Base-by-base conservation (phyloP, 2,888 invertebrate species). In the Heliconius ethilla region DNA sequence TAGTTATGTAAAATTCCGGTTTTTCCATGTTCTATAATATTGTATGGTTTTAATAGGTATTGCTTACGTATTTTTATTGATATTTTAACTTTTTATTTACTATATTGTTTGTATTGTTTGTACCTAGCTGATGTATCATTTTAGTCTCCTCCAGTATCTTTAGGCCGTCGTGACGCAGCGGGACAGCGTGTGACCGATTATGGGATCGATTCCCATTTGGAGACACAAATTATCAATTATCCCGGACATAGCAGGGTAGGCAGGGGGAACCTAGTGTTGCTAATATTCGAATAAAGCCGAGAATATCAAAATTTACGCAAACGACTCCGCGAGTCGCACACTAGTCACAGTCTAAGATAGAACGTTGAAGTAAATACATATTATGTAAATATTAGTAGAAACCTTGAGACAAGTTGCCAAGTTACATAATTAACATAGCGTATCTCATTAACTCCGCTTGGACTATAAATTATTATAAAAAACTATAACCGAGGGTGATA, bases 351-450 rank as follows among this genome's bases (percentile, higher is more conserved):
- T 37, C 40, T 45, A 18, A 69, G 69, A 69, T 40, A 69, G 25
- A 69, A 40, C 40, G 25, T 69, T 69, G 25, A 18, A 69, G 18
- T 25, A 45, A 67, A 45, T 69, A 40, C 40, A 25, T 69, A 37
- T 67, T 67, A 69, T 69, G 67, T 69, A 69, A 69, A 69, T 69
- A 69, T 69, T 25, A 15, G 4, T 45, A 11, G n/a, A 40, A 67
- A 77, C 73, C 51, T 77, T 73, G 51, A 74, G 72, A 65, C 40
- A 70, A 65, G 25, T 45, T 74, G 40, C 63, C 72, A 72, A 59
- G 72, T 74, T 74, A 65, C 74, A n/a, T 74, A 74, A 74, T 65
- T 74, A 74, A 63, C 45, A 65, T 74, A 72, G 33, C 45, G 74
- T 74, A 74, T 65, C 74, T 74, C 74, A 74, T 74, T 65, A 74